phyloP scores from a whole-genome alignment of 2,113 vertebrate species.

The Tachuris rubrigastra region DNA sequence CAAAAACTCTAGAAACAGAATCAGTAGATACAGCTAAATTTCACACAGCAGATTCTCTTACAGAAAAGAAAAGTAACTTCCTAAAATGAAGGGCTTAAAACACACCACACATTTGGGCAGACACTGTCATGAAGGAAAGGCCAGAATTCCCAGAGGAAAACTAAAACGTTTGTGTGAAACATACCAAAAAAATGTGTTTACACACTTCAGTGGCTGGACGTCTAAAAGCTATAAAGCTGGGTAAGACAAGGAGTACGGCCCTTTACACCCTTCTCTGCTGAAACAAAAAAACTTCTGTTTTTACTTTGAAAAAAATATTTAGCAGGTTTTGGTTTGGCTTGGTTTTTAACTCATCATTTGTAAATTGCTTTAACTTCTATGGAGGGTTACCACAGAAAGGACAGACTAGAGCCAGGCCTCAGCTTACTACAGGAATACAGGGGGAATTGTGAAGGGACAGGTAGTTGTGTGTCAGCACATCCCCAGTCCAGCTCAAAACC shows the following conservation, averaged over 20 bases:
- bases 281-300: background rate
- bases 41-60: background rate
- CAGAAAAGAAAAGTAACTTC: background rate
- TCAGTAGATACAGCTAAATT: background rate
- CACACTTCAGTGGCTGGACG: background rate
- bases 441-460: background rate
- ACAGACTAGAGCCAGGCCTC: background rate
- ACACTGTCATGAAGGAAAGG: fast-evolving
- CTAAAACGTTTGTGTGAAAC: fast-evolving
- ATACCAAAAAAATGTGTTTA: background rate
- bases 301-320: background rate
- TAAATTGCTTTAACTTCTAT: background rate
- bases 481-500: background rate
- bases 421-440: background rate
- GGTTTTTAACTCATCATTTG: background rate
- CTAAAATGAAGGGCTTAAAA: background rate
- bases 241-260: background rate
- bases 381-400: background rate
- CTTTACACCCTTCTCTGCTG: background rate
- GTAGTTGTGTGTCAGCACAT: background rate
- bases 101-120: background rate
- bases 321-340: background rate
- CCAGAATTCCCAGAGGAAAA: background rate
- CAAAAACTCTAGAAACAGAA: background rate
- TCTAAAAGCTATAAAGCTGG: background rate